These are phyloP conservation scores for Drosophila suzukii DNA, from an alignment of 1,140 invertebrate species.

Conservation along the genomic window DNA sequence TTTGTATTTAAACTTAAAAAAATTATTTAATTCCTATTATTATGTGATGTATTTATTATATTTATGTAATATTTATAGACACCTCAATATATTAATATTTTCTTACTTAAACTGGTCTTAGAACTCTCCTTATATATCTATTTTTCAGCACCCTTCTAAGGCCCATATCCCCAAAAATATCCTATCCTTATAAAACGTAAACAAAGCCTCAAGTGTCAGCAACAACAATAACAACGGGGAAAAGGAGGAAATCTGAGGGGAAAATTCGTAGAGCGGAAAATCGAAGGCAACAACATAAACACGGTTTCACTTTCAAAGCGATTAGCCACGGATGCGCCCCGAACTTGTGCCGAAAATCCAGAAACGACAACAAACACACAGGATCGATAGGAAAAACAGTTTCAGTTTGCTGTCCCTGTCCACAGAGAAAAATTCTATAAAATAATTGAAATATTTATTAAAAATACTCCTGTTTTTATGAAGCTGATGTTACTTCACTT, in stretches of 20 bases:
- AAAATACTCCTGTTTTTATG: no score
- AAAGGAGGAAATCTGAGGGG: conserved; percentile 41
- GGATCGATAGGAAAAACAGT: conserved; percentile 65
- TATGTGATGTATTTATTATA: no score
- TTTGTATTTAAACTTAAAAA: no score
- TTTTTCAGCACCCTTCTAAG: neutral
- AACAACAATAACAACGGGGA: conserved; percentile 31
- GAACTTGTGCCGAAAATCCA: conserved; percentile 60
- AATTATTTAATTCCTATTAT: no score
- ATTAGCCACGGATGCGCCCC: conserved; percentile 72
- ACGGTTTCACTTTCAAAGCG: conserved; percentile 81
- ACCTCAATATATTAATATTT: no score
- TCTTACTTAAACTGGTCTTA: neutral
- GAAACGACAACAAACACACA: conserved; percentile 40
- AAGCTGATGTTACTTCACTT: no score
- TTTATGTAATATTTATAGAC: no score
- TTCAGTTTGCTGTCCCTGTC: conserved; percentile 9
- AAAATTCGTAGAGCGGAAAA: conserved; percentile 54
- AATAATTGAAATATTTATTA: neutral
- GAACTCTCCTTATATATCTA: neutral
- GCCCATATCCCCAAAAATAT: neutral
- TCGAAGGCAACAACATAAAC: conserved; percentile 69
- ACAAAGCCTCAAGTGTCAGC: conserved; percentile 52
- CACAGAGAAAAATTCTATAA: conserved; percentile 1
- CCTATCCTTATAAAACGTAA: conserved; percentile 27